These are phyloP conservation scores for Pogonognathellus flavescens DNA, from an alignment of 1,140 invertebrate genomes.

Conservation along the genomic window DNA sequence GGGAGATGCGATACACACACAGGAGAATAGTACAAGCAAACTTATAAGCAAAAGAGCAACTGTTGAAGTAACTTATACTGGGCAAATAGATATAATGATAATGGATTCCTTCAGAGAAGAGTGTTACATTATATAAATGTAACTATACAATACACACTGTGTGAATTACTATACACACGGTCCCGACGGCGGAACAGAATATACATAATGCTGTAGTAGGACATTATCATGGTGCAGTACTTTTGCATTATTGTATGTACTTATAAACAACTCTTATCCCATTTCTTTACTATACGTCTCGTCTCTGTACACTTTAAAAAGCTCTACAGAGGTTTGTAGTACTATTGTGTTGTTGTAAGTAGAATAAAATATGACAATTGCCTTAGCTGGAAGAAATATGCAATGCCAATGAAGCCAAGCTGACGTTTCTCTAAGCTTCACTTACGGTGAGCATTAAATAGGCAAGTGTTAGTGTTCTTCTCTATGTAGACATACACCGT, in stretches of 20 bases:
- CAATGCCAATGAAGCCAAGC: conserved; percentile 35
- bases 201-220: too few species aligned
- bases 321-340: neutral
- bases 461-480: neutral
- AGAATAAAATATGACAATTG: neutral
- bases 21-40: neutral
- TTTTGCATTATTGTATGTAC: too few species aligned
- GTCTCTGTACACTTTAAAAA: too few species aligned
- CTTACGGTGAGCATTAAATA: neutral
- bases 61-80: conserved; percentile 15
- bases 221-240: too few species aligned
- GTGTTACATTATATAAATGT: too few species aligned
- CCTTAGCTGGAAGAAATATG: neutral
- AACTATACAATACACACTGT: too few species aligned
- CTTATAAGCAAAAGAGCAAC: conserved; percentile 1
- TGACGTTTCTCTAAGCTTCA: neutral
- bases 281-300: too few species aligned
- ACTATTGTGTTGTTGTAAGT: neutral
- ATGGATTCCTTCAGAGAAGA: too few species aligned
- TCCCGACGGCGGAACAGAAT: too few species aligned
- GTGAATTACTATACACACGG: too few species aligned
- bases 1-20: neutral
- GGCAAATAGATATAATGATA: conserved; percentile 13
- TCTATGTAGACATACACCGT: neutral
- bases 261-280: too few species aligned